Evolutionary conservation across 2,113 vertebrate species (phyloP).

Genomic region (Catagonus wagneri): DNA sequence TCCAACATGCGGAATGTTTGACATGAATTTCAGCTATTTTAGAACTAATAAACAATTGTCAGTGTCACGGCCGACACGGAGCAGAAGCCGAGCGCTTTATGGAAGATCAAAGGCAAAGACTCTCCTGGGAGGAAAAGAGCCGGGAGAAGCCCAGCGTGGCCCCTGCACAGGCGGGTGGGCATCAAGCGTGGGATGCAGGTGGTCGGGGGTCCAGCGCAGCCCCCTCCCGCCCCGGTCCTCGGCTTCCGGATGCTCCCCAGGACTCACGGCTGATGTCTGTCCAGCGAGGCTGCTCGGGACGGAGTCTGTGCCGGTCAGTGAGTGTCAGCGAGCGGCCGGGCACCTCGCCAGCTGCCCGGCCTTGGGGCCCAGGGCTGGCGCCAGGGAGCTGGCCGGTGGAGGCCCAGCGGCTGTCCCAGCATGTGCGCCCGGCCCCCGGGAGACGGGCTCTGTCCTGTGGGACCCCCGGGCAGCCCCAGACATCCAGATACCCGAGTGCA

Average conservation of each 20-base stretch:
- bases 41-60: conserved; percentile 98
- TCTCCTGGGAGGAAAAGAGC: conserved; percentile 9
- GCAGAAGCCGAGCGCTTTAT: conserved; percentile 91
- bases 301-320: background rate
- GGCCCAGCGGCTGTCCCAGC: accelerated
- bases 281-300: background rate
- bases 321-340: background rate
- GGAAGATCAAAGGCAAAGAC: conserved; percentile 94
- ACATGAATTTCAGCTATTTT: conserved; percentile 93
- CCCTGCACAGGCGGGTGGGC: accelerated
- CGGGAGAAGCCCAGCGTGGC: background rate
- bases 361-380: background rate
- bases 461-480: background rate
- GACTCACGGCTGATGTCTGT: accelerated
- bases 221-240: background rate
- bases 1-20: conserved; percentile 90
- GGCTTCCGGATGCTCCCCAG: background rate
- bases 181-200: background rate
- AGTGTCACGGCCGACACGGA: conserved; percentile 88
- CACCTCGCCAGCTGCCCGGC: background rate
- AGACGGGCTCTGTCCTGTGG: background rate
- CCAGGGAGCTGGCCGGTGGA: background rate
- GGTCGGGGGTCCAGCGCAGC: accelerated
- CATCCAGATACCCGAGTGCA: background rate
- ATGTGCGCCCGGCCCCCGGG: accelerated